Evolutionary conservation across 2,113 vertebrate species (phyloP), one percentile per base, ranked within the genome.

Genomic region (Craseonycteris thonglongyai): DNA sequence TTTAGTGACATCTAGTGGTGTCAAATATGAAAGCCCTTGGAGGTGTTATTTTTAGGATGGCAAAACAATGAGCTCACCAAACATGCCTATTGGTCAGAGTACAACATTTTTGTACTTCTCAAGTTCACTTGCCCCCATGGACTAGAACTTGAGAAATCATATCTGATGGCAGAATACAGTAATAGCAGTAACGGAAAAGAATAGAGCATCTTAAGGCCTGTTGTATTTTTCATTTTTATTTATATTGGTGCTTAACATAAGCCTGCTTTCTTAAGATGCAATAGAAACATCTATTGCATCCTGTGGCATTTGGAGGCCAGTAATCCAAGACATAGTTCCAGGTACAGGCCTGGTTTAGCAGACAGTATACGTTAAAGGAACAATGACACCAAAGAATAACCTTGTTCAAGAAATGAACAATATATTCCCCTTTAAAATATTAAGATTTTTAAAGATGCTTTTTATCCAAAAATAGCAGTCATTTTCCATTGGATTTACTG

Each of bases 1-100:
- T 96, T 87, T 88, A 96, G 94, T 74, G 97, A 95, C 97, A 97
- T 92, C 97, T 97, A 97, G 97, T 96, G 97, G 96, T 47, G 0
- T 2, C 15, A 7, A 12, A 7, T 26, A 54, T 6, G 56, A 96
- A 94, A 58, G 19, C 47, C 69, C 65, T 65, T 14, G 0, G 5
- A 15, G 40, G 24, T 22, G 28, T 78, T 63, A 15, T 69, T 74
- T 89, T 79, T 54, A 91, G n/a, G 45, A 33, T 13, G 83, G 69
- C 11, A 68, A 90, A 58, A 88, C 66, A 49, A 63, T 33, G 63
- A 49, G 79, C 15, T 72, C 40, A 49, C 21, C 30, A 35, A 68
- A 86, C 19, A 72, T 66, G 63, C 71, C 47, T 42, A 12, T 33
- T 3, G 11, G 35, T 30, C 1, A 0, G 30, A 65, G 6, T 2